Evolutionary conservation across 2,113 vertebrate species (phyloP), one percentile per base, ranked within the genome.

Genomic region (Cyanoderma ruficeps): DNA sequence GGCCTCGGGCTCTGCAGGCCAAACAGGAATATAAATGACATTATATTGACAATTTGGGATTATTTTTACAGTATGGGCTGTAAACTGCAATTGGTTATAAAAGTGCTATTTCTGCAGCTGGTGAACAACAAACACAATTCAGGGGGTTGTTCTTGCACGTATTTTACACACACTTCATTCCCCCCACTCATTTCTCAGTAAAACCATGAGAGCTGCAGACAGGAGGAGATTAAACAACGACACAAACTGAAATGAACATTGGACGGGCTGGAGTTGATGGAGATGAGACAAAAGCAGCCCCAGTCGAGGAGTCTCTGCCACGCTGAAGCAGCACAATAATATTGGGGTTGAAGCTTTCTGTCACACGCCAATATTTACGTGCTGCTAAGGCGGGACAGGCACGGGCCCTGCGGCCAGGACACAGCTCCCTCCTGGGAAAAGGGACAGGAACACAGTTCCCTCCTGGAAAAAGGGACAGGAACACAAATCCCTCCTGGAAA

Each of bases 341-440:
- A 99, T 99, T 99, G 99, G 99, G 98, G 99, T 99, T 98, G 98
- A 97, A 98, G 96, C 97, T 93, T 98, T 97, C 97, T 98, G 97
- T 97, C 84, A 99, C 98, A 99, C 99, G 88, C 99, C 99, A 99
- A 99, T 99, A 99, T 99, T 99, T 99, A 99, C 99, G 99, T 99
- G 99, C 99, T 99, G 99, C 99, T 99, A 99, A 97, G 99, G 99
- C 97, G 99, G 98, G 97, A 98, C 98, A 98, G 98, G 98, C 97
- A 98, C 79, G 68, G 14, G 94, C 92, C 53, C 93, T 97, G 83
- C 95, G 78, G 60, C 16, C 84, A 88, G 92, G 85, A 92, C 16
- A 23, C 47, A 47, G 27, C 15, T 50, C 49, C 49, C 24, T 50
- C 24, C 49, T 50, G 49, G 49, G 15, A 50, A 49, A 49, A 13